A percentile compares a stretch with the other conserved stretches of the same genome.
Conservation (phyloP, 2,888 invertebrate species). For the Alviniconcha strummeri region DNA sequence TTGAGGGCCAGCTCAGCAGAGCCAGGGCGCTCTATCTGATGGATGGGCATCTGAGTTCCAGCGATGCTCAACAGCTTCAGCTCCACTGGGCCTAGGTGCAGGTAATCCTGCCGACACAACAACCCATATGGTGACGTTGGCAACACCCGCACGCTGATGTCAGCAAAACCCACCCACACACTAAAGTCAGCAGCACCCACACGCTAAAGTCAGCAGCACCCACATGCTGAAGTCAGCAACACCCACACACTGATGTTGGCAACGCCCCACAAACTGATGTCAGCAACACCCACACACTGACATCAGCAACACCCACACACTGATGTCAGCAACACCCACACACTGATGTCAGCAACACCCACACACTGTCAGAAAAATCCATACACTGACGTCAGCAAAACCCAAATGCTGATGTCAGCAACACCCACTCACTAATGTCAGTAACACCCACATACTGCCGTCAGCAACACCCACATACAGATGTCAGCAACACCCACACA, state of each 20-base stretch:
- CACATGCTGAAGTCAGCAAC: background rate
- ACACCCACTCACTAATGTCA: background rate
- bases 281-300: too few relatives aligned
- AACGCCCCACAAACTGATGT: background rate
- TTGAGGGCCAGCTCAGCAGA: constrained; percentile 61
- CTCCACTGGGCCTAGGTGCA: constrained; percentile 70
- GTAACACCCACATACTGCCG: too few relatives aligned
- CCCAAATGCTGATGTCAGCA: background rate
- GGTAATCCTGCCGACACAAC: constrained; percentile 59
- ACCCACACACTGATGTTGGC: background rate
- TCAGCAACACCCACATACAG: too few relatives aligned
- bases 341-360: too few relatives aligned
- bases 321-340: too few relatives aligned
- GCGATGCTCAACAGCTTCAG: constrained; percentile 68
- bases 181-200: too few relatives aligned
- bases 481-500: background rate
- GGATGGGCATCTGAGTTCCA: constrained; percentile 63
- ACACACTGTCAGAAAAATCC: too few relatives aligned
- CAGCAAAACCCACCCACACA: background rate
- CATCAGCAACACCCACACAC: background rate
- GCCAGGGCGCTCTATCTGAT: constrained; percentile 49
- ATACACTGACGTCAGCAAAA: too few relatives aligned
- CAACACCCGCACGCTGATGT: background rate
- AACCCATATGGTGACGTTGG: background rate
- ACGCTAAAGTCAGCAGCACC: too few relatives aligned